A percentile compares a stretch with the other conserved stretches of the same genome.
Conservation (phyloP, 2,797 vertebrate species). For the Amniataba percoides region DNA sequence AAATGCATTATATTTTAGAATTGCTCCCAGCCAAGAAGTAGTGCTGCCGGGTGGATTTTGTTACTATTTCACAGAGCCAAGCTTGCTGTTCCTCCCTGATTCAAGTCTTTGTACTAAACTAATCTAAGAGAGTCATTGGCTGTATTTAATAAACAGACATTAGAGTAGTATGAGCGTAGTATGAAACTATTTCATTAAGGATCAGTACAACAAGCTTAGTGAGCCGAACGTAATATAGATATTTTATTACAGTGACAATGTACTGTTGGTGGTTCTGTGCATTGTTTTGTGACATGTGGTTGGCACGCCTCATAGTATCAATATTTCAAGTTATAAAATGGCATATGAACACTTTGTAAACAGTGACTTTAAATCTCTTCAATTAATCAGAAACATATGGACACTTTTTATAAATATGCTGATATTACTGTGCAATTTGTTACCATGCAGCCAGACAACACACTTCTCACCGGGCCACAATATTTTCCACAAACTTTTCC, state of each 20-base stretch:
- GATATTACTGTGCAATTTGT: constrained; percentile 38
- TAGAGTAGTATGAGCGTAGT: neutral
- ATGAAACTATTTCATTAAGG: constrained; percentile 1
- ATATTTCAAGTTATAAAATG: constrained; percentile 45
- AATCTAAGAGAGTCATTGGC: neutral
- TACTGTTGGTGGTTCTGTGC: constrained; percentile 29
- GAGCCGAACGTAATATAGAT: constrained; percentile 16
- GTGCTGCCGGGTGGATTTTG: neutral
- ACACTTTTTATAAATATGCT: neutral
- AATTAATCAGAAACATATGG: constrained; percentile 48
- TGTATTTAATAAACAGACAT: neutral
- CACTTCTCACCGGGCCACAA: constrained; percentile 43
- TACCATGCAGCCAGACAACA: constrained; percentile 45
- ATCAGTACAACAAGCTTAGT: constrained; percentile 1
- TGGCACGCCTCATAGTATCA: constrained; percentile 34
- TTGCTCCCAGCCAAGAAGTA: too few species aligned
- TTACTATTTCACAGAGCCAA: neutral
- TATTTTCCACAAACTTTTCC: constrained; percentile 68
- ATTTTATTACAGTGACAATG: constrained; percentile 35
- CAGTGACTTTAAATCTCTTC: constrained; percentile 39
- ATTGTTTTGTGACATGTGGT: constrained; percentile 51
- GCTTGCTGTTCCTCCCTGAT: neutral
- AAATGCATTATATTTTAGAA: neutral
- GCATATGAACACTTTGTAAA: constrained; percentile 53
- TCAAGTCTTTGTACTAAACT: neutral